Evolutionary conservation across 1,140 invertebrate species (phyloP).

Genomic region (Drosophila funebris): DNA sequence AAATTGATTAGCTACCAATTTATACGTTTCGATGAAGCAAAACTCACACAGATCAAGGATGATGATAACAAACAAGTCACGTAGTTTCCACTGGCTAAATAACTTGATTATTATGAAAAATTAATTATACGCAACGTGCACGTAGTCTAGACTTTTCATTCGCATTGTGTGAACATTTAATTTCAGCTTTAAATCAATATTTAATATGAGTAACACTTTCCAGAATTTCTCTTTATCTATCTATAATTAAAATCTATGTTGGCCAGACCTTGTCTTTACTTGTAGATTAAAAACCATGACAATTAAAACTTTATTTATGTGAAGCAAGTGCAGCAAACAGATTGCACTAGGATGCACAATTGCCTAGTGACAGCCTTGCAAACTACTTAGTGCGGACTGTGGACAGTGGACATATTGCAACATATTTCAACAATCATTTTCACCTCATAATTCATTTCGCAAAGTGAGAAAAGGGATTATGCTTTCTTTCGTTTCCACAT

Average conservation of each 20-base stretch:
- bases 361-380: constrained; percentile 14
- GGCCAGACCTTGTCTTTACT: constrained; percentile 4
- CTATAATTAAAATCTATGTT: constrained; percentile 52
- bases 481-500: too few species aligned
- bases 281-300: constrained; percentile 12
- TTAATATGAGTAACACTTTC: not conserved
- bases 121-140: constrained; percentile 51
- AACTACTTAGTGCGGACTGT: not conserved
- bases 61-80: constrained; percentile 35
- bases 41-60: not conserved
- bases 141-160: not conserved
- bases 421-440: not conserved
- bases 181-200: not conserved
- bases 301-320: constrained; percentile 77
- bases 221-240: not conserved
- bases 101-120: constrained; percentile 43
- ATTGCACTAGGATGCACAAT: constrained; percentile 48
- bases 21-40: constrained; percentile 49
- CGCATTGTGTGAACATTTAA: too few species aligned
- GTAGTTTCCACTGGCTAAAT: constrained; percentile 31
- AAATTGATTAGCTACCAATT: constrained; percentile 70
- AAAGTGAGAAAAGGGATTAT: not conserved
- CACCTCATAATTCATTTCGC: not conserved
- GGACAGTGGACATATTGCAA: not conserved
- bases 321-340: constrained; percentile 41